Evolutionary conservation across 2,113 vertebrate species (phyloP), one percentile per base, ranked within the genome.

Genomic region (Actenoides lindsayi): DNA sequence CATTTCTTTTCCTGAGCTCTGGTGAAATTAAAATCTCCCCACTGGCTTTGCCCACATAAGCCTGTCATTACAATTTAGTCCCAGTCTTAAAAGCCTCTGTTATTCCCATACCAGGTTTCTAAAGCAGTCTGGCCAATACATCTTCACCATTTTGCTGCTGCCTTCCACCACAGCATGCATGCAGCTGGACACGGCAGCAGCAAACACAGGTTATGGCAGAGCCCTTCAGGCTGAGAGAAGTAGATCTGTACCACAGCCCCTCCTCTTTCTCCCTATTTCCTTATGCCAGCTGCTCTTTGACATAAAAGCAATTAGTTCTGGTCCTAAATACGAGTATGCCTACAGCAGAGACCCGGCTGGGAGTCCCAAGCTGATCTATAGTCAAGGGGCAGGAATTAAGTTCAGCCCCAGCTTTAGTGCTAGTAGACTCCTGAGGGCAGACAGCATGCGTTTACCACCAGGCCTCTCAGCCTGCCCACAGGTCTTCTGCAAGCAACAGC

Each of bases 1-100:
- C 82, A 94, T 96, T 88, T 92, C 89, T 95, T 86, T 89, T 96
- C 75, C 86, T 68, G 67, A 94, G 83, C 37, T 31, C 56, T 71
- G 50, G 81, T 71, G 76, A 95, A 93, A 96, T 91, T 71, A 80
- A 87, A 95, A 75, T 91, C 80, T 95, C 82, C 82, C 69, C 67
- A 82, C 88, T 35, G 50, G 62, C 88, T 94, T 75, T 86, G 81
- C 92, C 83, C 84, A 86, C 62, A 41, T 27, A 69, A 95, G 15
- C 41, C 74, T 92, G 69, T 88, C 13, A 4, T 50, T n/a, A 54
- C 60, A 76, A 81, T 82, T 92, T 70, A 89, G 77, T 54, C 64
- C 44, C 33, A 35, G 50, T 37, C 44, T 70, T 70, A 60, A 73
- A 31, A 86, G 68, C 19, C 24, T 7, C 51, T 73, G 5, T 51